Evolutionary conservation across 2,113 vertebrate genomes (phyloP).

Genomic region (Cathartes aura): DNA sequence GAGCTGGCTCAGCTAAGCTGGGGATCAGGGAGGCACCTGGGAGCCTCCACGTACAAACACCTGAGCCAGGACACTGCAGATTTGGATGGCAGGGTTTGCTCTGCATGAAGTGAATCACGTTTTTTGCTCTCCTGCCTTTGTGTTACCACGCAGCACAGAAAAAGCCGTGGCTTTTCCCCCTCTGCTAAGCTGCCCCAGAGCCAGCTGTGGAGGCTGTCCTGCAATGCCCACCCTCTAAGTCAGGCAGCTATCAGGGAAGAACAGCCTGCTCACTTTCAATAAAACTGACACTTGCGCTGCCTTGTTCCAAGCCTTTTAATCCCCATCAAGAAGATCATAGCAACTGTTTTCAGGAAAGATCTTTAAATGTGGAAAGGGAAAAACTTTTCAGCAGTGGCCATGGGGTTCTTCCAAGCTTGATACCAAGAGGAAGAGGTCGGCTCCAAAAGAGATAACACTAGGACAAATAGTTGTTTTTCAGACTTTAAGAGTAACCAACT

Average conservation of each 20-base stretch:
- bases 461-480: neutral
- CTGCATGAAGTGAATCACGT: neutral
- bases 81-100: neutral
- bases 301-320: neutral
- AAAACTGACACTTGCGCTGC: neutral
- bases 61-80: neutral
- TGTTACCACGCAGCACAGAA: neutral
- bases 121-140: neutral
- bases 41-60: neutral
- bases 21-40: neutral
- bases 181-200: neutral
- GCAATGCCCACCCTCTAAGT: rapidly evolving
- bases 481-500: neutral
- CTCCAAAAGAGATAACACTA: neutral
- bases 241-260: neutral
- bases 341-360: neutral
- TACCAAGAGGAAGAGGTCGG: neutral
- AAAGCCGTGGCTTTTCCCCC: neutral
- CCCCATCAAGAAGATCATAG: neutral
- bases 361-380: neutral
- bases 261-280: neutral
- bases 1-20: neutral
- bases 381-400: neutral
- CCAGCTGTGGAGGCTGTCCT: neutral
- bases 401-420: neutral